Evolutionary conservation across 2,797 vertebrate species (phyloP).

Genomic region (Pseudotriccus pelzelni): DNA sequence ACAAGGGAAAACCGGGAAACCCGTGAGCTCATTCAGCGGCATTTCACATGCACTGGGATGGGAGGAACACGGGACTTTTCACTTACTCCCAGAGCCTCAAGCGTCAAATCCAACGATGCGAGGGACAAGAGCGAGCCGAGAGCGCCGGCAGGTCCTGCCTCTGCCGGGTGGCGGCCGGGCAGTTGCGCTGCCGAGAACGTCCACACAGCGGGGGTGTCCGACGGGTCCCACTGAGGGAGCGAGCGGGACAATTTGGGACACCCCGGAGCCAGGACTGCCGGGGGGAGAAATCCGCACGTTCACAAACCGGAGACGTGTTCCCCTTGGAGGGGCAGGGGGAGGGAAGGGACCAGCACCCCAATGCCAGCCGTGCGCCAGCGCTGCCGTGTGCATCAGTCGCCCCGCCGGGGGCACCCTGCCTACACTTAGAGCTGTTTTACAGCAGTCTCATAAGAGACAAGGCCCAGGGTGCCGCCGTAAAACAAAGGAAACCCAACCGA

Average conservation of each 20-base stretch:
- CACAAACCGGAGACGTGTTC: rapidly evolving
- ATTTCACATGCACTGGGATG: background rate
- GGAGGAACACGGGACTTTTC: background rate
- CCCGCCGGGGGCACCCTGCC: no score
- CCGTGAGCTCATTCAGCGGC: rapidly evolving
- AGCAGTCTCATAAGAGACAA: background rate
- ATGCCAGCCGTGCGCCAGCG: no score
- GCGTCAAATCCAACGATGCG: rapidly evolving
- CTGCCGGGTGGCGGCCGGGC: background rate
- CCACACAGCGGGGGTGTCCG: rapidly evolving
- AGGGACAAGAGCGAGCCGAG: rapidly evolving
- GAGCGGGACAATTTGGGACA: rapidly evolving
- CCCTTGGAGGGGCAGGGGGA: rapidly evolving
- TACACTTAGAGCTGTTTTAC: background rate
- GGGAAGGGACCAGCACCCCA: rapidly evolving
- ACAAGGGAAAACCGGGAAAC: background rate
- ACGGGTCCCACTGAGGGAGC: rapidly evolving
- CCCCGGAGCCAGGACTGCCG: rapidly evolving
- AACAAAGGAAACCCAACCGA: rapidly evolving
- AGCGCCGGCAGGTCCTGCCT: background rate
- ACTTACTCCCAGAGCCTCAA: no score
- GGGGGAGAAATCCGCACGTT: rapidly evolving
- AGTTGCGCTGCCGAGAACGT: rapidly evolving
- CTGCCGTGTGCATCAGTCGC: background rate
- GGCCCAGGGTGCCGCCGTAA: rapidly evolving